A percentile compares a stretch with the other conserved stretches of the same genome.
These are phyloP conservation scores for Sorex fumeus DNA, from an alignment of 2,113 vertebrate species.

Conservation along the genomic window DNA sequence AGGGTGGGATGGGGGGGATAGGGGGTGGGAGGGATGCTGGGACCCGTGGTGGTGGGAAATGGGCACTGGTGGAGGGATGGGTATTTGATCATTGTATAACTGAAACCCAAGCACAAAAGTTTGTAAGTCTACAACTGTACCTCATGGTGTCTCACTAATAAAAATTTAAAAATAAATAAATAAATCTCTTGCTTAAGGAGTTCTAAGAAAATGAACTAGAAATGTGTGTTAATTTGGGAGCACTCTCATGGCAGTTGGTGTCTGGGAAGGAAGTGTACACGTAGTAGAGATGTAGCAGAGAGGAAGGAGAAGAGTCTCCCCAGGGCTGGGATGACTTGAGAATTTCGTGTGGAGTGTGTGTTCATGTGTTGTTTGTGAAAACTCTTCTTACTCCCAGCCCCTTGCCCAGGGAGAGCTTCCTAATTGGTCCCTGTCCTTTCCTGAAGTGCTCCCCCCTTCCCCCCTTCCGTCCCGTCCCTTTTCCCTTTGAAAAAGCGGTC, in stretches of 20 bases:
- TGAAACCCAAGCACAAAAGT: too few relatives aligned
- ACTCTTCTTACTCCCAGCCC: neutral
- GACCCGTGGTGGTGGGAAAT: too few relatives aligned
- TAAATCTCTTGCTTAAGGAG: neutral
- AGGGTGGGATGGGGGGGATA: too few relatives aligned
- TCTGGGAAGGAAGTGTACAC: neutral
- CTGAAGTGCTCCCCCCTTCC: neutral
- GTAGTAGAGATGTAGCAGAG: neutral
- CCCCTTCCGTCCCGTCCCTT: neutral
- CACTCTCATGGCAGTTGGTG: neutral
- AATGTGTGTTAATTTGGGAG: neutral
- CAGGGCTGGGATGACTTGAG: neutral
- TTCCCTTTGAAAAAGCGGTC: slow-evolving; percentile 1
- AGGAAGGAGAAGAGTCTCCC: neutral
- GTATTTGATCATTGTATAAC: too few relatives aligned
- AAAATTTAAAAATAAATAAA: too few relatives aligned
- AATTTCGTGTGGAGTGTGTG: neutral
- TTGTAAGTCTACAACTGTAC: too few relatives aligned
- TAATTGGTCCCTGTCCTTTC: neutral
- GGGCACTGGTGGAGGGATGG: too few relatives aligned
- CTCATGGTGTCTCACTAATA: too few relatives aligned
- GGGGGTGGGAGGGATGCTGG: too few relatives aligned
- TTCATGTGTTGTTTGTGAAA: neutral
- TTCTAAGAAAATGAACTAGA: slow-evolving; percentile 16
- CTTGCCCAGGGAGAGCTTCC: neutral